Evolutionary conservation across 2,113 vertebrate genomes (phyloP), one percentile per base, ranked within the genome.

Genomic region (Spermophilus dauricus): DNA sequence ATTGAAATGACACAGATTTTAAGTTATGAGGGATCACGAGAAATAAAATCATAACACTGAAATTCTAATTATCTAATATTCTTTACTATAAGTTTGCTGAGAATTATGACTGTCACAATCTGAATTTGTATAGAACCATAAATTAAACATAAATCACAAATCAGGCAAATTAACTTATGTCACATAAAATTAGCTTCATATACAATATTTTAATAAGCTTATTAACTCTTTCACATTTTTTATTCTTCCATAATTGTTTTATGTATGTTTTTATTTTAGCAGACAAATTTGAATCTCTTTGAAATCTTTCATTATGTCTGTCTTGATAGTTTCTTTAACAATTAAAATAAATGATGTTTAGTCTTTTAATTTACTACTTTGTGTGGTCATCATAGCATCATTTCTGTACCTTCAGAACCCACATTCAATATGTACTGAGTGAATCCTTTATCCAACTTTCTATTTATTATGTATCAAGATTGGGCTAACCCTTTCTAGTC

Each of bases 1-100:
- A 78, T 34, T 96, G 80, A 96, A 82, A 94, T 86, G 51, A 89
- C 10, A 89, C 12, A 96, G 94, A 96, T 91, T 80, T 42, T 45
- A 65, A 75, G 8, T 16, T 81, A 83, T 61, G 76, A 96, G 37
- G 96, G 26, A 86, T 53, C 80, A 67, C 4, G 61, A 87, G 4
- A 8, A 88, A 92, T 39, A 78, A 22, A 87, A 84, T 37, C 8
- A 96, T 95, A 80, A 73, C 65, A 91, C 24, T 85, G 39, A 96
- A 90, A 87, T 69, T 91, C 34, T 78, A 10, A 92, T 32, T 76
- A 7, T 6, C 17, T 81, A 83, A 78, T 89, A 86, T 48, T 83
- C 17, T 8, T 87, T 87, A 77, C 39, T 67, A 16, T 58, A 86
- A 78, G 42, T 12, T 88, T 93, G 56, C 24, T 72, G 58, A 78